A percentile compares a stretch with the other conserved stretches of the same genome.
phyloP scores from a whole-genome alignment of 2,113 vertebrate species.

The Rhadina sibilatrix region DNA sequence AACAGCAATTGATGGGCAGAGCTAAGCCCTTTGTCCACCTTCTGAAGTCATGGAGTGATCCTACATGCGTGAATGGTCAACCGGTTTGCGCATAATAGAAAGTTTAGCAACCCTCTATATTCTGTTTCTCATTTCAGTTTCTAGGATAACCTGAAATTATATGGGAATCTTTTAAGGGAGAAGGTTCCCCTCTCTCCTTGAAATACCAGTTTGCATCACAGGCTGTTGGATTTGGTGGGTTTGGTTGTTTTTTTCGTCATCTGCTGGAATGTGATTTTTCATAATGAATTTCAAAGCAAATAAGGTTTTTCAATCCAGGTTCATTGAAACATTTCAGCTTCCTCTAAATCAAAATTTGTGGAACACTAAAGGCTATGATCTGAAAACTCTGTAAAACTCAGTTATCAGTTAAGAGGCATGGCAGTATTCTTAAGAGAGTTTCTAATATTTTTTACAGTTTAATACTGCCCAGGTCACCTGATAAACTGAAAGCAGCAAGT shows the following conservation, averaged over 20 bases:
- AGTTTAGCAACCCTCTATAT: background rate
- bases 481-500: conserved; percentile 54
- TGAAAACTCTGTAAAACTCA: background rate
- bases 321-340: background rate
- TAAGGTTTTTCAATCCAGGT: background rate
- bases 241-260: background rate
- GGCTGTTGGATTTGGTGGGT: background rate
- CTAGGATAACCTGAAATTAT: background rate
- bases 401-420: conserved; percentile 12
- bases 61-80: accelerated
- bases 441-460: conserved; percentile 18
- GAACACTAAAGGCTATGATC: background rate
- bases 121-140: background rate
- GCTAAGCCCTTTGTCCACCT: background rate
- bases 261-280: background rate
- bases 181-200: background rate
- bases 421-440: conserved; percentile 6
- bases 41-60: background rate
- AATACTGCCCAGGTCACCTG: conserved; percentile 47
- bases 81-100: background rate
- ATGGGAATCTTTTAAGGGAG: background rate
- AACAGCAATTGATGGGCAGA: background rate
- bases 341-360: background rate
- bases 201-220: background rate
- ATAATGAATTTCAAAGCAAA: background rate